These are phyloP conservation scores for Rhinogobio ventralis DNA, from an alignment of 2,797 vertebrate genomes.

Conservation along the genomic window DNA sequence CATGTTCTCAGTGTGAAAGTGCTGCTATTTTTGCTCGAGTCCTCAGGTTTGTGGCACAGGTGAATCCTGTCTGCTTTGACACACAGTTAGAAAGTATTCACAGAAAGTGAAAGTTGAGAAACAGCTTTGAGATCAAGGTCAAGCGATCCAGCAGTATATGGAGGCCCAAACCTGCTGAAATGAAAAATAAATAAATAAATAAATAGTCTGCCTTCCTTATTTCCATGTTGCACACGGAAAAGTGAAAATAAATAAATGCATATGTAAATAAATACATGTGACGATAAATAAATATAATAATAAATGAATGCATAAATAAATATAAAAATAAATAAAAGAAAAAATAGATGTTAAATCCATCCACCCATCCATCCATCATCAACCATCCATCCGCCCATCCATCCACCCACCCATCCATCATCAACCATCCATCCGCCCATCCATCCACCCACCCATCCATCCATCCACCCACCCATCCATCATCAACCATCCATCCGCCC, in stretches of 20 bases:
- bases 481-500: no score
- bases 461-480: rapidly evolving
- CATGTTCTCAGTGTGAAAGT: neutral
- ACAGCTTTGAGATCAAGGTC: neutral
- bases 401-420: no score
- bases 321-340: neutral
- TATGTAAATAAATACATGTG: neutral
- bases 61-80: neutral
- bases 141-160: neutral
- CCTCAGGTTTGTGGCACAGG: neutral
- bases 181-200: neutral
- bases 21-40: neutral
- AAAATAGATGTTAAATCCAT: neutral
- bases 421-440: no score
- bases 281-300: neutral
- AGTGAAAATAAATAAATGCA: neutral
- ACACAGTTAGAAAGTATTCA: neutral
- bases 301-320: neutral
- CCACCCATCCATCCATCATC: no score
- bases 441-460: no score
- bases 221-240: neutral
- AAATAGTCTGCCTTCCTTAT: neutral
- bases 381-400: no score
- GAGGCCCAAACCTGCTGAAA: neutral
- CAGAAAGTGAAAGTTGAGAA: neutral